Conservation (phyloP, 2,113 vertebrate species). For the Crotalus helleri region DNA sequence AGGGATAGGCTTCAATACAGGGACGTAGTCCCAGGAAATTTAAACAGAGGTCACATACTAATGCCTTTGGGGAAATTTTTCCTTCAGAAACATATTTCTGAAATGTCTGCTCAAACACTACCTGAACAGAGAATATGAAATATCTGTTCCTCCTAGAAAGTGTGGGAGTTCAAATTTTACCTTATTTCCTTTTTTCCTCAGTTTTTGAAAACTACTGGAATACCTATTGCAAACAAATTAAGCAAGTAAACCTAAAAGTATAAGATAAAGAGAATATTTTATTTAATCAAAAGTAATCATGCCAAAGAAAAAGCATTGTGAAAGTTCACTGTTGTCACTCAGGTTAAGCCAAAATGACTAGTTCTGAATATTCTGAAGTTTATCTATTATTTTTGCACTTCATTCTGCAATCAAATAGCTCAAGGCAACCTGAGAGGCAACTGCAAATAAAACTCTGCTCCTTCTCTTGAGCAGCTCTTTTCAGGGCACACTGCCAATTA, state of each 20-base stretch:
- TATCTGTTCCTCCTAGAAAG: background rate
- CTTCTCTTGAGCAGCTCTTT: background rate
- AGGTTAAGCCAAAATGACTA: conserved; percentile 49
- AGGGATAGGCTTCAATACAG: background rate
- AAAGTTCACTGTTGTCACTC: conserved; percentile 35
- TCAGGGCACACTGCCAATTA: background rate
- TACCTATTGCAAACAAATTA: background rate
- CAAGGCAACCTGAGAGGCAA: background rate
- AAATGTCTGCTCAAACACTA: background rate
- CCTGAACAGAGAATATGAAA: background rate
- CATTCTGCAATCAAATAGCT: background rate
- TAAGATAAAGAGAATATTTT: background rate
- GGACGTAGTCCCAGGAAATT: background rate
- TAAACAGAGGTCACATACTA: background rate
- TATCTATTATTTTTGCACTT: background rate
- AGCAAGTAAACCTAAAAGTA: background rate
- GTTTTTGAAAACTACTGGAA: background rate
- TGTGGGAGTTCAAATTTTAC: background rate
- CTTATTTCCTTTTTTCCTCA: background rate
- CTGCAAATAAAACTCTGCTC: fast-evolving
- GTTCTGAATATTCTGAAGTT: background rate
- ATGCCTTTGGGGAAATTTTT: background rate
- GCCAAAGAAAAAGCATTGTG: background rate
- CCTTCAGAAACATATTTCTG: background rate
- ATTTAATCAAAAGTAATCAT: conserved; percentile 5